These are phyloP conservation scores for Potorous gilbertii DNA, from an alignment of 2,797 vertebrate genomes.

Conservation along the genomic window DNA sequence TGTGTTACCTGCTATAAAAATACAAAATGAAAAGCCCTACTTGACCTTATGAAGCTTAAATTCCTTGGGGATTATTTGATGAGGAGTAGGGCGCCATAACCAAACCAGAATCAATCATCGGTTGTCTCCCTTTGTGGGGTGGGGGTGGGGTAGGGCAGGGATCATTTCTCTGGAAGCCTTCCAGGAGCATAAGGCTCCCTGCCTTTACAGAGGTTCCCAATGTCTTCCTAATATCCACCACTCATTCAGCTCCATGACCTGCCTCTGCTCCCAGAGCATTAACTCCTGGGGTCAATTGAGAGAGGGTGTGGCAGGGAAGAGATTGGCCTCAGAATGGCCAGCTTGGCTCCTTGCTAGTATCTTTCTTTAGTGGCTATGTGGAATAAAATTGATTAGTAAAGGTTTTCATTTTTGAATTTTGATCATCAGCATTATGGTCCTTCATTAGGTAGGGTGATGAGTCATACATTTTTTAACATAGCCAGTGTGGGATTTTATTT, in stretches of 20 bases:
- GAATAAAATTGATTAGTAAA: neutral
- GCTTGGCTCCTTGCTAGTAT: neutral
- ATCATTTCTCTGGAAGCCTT: neutral
- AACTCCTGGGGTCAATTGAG: neutral
- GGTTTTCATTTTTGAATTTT: neutral
- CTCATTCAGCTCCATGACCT: neutral
- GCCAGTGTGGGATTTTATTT: neutral
- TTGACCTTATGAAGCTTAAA: neutral
- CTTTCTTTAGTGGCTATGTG: neutral
- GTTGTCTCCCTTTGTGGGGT: too few relatives aligned
- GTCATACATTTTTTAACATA: neutral
- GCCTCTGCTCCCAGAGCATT: neutral
- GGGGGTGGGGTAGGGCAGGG: too few relatives aligned
- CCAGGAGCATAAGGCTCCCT: neutral
- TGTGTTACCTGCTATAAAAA: neutral
- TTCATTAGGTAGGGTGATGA: neutral
- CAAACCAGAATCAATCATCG: too few relatives aligned
- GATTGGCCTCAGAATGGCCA: neutral
- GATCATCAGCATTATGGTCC: neutral
- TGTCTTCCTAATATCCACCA: neutral
- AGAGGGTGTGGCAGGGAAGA: neutral
- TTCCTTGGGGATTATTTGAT: neutral
- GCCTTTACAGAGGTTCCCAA: neutral
- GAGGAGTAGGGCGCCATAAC: neutral
- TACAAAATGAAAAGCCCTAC: neutral